phyloP scores from a whole-genome alignment of 92 coral and sea anemone species.

The Metridium senile region DNA sequence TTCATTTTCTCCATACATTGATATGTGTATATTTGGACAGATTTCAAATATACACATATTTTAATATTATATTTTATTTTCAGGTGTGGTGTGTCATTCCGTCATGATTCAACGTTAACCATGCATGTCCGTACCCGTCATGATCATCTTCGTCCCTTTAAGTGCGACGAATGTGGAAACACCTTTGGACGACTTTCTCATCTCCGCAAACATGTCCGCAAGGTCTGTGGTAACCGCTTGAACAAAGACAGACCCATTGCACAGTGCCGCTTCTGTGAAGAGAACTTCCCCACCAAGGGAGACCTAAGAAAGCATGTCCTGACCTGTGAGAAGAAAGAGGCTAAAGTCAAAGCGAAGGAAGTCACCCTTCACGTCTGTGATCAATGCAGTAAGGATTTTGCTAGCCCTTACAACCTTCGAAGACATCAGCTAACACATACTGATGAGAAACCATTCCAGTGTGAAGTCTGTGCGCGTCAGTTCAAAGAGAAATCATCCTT shows the following conservation, averaged over 20 bases:
- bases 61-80: too few species aligned
- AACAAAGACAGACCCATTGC: slow-evolving; percentile 94
- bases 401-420: slow-evolving; percentile 97
- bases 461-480: slow-evolving; percentile 88
- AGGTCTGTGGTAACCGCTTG: slow-evolving; percentile 96
- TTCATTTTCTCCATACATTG: too few species aligned
- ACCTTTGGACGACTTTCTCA: slow-evolving; percentile 97
- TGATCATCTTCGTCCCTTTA: slow-evolving; percentile 98
- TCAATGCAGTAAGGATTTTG: slow-evolving; percentile 95
- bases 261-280: slow-evolving; percentile 99
- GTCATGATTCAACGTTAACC: slow-evolving; percentile 98
- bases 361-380: slow-evolving; percentile 98
- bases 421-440: slow-evolving; percentile 97
- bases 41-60: too few species aligned
- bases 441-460: slow-evolving; percentile 94
- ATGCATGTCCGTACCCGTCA: slow-evolving; percentile 99
- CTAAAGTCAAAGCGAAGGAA: slow-evolving; percentile 76
- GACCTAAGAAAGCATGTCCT: slow-evolving; percentile 93
- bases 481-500: slow-evolving; percentile 98
- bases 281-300: slow-evolving; percentile 94
- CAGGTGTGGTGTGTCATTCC: slow-evolving; percentile 95
- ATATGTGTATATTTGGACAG: too few species aligned
- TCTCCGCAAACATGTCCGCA: slow-evolving; percentile 92
- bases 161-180: slow-evolving; percentile 95
- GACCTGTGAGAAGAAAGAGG: slow-evolving; percentile 90